Evolutionary conservation across 2,888 invertebrate species (phyloP), one percentile per base, ranked within the genome.

Genomic region (Pherbina coryleti): DNA sequence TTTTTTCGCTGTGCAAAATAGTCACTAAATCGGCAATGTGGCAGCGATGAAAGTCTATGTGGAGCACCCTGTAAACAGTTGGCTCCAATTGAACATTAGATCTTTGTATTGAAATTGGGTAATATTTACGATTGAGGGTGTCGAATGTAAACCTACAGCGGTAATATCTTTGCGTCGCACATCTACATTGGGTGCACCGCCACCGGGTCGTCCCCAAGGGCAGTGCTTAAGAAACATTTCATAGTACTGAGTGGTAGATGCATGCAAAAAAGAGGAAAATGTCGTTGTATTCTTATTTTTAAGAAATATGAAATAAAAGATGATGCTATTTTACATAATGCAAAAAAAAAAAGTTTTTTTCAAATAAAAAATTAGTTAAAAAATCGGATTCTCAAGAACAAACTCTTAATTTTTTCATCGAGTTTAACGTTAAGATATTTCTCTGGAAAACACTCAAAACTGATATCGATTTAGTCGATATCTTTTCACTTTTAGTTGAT

Each of bases 131-230:
- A 90, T 90, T 82, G 89, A 86, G 72, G 90, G 92, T 82, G 93
- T 93, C 0, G 94, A 93, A 85, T 92, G 93, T 77, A 94, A 90
- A 77, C 93, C 94, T 71, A 92, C 92, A 78, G 93, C 90, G 66
- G 93, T 92, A 37, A 95, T 91, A 85, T 95, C 93, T 83, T 93
- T 92, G 85, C 93, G 93, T 25, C 95, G 92, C 49, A 93, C 88
- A 78, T 93, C 92, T 14, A 91, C 83, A 84, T 93, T 94, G 66
- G 94, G 94, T 25, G 95, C 95, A 34, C 95, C 95, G 69, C 94
- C 93, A 3, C 95, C 95, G 11, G 93, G 94, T 78, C 92, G 92
- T 5, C 95, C 95, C 94, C 95, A 96, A 8, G 96, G 95, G 89
- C 94, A 94, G 87, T 94, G 95, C 81, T 92, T 92, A 79, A 93